Evolutionary conservation across 2,888 invertebrate genomes (phyloP).

Genomic region (Plebejus melissa): DNA sequence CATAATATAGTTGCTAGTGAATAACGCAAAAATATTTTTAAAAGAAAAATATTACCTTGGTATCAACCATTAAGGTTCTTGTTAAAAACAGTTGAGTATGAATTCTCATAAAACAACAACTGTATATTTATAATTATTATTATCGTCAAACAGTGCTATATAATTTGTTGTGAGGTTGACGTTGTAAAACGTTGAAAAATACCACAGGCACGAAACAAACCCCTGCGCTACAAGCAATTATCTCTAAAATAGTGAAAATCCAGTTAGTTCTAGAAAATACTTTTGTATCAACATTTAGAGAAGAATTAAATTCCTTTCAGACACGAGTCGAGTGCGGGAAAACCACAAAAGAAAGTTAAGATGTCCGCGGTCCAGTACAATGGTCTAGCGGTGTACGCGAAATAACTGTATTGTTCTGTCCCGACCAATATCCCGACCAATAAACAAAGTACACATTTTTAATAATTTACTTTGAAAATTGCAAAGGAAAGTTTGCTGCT

Average conservation of each 20-base stretch:
- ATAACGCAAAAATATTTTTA: too few relatives aligned
- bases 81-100: too few relatives aligned
- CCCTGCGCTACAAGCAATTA: constrained; percentile 14
- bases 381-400: neutral
- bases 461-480: neutral
- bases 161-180: neutral
- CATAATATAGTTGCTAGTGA: too few relatives aligned
- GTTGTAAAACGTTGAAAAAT: neutral
- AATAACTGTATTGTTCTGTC: neutral
- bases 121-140: neutral
- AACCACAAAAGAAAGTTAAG: constrained; percentile 16
- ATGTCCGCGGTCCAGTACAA: neutral
- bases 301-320: constrained; percentile 26
- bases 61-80: too few relatives aligned
- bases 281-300: constrained; percentile 25
- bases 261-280: neutral
- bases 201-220: neutral
- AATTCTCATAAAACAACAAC: too few relatives aligned
- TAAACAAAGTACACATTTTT: neutral
- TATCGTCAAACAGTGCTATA: neutral
- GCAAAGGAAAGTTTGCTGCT: neutral
- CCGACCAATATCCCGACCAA: neutral
- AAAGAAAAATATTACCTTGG: too few relatives aligned
- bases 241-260: constrained; percentile 24
- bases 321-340: neutral